These are phyloP conservation scores for Meloidogyne hapla DNA, from an alignment of 1,140 invertebrate genomes.

Conservation along the genomic window DNA sequence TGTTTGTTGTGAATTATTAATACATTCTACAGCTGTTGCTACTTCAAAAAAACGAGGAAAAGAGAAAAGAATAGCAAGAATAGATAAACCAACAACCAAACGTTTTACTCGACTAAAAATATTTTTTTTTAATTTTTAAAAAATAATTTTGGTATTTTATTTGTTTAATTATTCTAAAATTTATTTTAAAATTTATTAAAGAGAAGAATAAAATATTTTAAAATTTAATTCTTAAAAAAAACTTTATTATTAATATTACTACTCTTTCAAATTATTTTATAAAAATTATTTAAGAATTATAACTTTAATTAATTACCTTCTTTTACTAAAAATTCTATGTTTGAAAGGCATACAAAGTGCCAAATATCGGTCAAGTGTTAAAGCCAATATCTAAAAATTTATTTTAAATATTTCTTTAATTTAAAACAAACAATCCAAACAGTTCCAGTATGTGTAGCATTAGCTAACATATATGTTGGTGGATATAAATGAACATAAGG, in stretches of 20 bases:
- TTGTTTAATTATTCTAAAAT: too few species aligned
- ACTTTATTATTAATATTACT: too few species aligned
- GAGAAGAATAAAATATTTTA: neutral
- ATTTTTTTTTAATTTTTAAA: neutral
- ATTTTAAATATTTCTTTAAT: neutral
- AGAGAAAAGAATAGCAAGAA: conserved; percentile 56
- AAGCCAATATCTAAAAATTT: conserved; percentile 44
- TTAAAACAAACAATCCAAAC: conserved; percentile 57
- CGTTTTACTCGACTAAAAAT: conserved; percentile 53
- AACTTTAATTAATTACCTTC: too few species aligned
- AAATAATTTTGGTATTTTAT: neutral
- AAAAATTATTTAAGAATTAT: too few species aligned
- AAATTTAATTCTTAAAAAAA: too few species aligned
- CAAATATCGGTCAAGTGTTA: conserved; percentile 59
- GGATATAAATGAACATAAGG: conserved; percentile 57
- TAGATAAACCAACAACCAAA: conserved; percentile 51
- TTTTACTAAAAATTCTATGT: conserved; percentile 58
- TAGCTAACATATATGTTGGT: conserved; percentile 56
- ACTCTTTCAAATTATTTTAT: too few species aligned
- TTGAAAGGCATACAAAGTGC: conserved; percentile 57
- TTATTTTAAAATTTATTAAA: too few species aligned
- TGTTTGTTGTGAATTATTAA: conserved; percentile 19
- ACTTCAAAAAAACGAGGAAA: conserved; percentile 61
- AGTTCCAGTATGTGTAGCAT: conserved; percentile 58
- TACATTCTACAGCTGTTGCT: conserved; percentile 34